phyloP scores from a whole-genome alignment of 1,140 invertebrate species.

The Phthorimaea operculella region DNA sequence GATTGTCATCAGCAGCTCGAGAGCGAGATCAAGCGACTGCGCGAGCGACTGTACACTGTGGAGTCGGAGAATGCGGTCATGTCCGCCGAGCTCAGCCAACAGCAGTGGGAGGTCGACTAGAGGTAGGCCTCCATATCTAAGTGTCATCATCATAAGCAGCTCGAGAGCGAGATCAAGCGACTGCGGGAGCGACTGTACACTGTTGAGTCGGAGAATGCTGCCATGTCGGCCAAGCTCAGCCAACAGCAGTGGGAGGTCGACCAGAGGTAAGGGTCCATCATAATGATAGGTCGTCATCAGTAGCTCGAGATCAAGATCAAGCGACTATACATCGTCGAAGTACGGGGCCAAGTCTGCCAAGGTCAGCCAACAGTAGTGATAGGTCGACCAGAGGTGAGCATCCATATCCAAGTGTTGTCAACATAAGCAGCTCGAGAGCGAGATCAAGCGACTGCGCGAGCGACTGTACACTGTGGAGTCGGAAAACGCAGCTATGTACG shows the following conservation, averaged over 20 bases:
- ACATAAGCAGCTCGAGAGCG: too few relatives aligned
- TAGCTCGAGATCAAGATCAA: constrained; percentile 92
- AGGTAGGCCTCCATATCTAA: constrained; percentile 57
- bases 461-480: constrained; percentile 89
- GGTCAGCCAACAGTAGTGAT: constrained; percentile 94
- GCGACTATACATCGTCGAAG: constrained; percentile 89
- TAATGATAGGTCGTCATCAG: too few relatives aligned
- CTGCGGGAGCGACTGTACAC: constrained; percentile 88
- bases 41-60: constrained; percentile 88
- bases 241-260: constrained; percentile 97
- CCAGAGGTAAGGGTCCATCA: constrained; percentile 69
- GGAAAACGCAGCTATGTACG: constrained; percentile 92
- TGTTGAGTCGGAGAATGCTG: constrained; percentile 92
- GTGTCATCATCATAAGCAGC: constrained; percentile 88
- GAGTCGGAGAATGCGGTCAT: constrained; percentile 94
- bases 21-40: constrained; percentile 89
- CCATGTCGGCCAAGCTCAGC: constrained; percentile 90
- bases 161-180: constrained; percentile 91
- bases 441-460: constrained; percentile 88
- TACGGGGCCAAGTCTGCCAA: constrained; percentile 92
- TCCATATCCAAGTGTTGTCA: too few relatives aligned
- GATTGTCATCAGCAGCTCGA: constrained; percentile 88
- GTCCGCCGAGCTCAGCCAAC: constrained; percentile 91
- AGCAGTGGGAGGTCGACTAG: constrained; percentile 96
- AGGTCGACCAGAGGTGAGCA: constrained; percentile 83